Evolutionary conservation across 2,113 vertebrate species (phyloP).

Genomic region (Tupaia tana): DNA sequence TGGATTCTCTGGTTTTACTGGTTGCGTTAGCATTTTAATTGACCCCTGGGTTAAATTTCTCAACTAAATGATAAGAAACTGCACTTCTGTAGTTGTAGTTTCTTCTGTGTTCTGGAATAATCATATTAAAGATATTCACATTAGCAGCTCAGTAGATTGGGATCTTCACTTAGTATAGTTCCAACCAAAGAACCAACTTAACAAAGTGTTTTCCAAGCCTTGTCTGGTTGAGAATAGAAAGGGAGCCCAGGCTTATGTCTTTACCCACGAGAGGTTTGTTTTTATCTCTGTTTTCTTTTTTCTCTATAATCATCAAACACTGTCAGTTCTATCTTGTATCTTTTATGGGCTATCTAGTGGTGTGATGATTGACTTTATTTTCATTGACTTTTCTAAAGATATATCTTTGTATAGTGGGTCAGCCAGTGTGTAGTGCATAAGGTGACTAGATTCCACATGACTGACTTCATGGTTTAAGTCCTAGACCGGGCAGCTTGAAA

Average conservation of each 20-base stretch:
- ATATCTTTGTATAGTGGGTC: too few species aligned
- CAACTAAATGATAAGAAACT: neutral
- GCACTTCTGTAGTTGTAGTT: neutral
- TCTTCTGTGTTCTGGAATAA: neutral
- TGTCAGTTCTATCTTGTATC: neutral
- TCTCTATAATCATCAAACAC: neutral
- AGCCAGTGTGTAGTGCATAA: too few species aligned
- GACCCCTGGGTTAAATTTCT: conserved; percentile 24
- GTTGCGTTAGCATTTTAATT: conserved; percentile 62
- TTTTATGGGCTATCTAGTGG: neutral
- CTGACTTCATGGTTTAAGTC: too few species aligned
- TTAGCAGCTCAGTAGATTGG: neutral
- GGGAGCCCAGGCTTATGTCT: neutral
- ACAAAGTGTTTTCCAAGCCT: neutral
- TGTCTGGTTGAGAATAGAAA: neutral
- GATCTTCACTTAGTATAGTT: neutral
- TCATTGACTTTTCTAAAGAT: too few species aligned
- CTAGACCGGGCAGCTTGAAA: too few species aligned
- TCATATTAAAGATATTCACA: neutral
- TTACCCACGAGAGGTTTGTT: neutral
- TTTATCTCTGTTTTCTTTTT: neutral
- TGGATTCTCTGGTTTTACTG: conserved; percentile 62
- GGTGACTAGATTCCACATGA: too few species aligned
- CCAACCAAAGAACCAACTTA: neutral
- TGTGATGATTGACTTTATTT: too few species aligned